Base-by-base conservation (phyloP, 2,797 vertebrate species). In the Chelmon rostratus region DNA sequence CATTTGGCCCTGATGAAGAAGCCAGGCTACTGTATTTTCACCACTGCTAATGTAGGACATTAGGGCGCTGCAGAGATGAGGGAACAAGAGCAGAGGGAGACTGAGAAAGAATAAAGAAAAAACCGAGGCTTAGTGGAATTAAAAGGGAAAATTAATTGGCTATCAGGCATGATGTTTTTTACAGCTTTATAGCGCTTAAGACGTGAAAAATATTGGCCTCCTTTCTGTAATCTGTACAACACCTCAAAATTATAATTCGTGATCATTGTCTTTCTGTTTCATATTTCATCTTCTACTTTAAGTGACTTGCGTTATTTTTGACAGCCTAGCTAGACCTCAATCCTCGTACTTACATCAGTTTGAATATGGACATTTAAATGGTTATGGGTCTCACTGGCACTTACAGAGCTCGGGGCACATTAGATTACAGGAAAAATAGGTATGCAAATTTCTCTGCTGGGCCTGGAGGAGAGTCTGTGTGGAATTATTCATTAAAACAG, bases 401-500 rank as follows among this genome's bases (percentile, higher is more conserved):
- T 83, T 53, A 58, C n/a, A 76, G 42, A 77, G 77, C 76, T 72
- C 57, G 54, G 67, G 78, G 77, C 78, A 64, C 56, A 82, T 61
- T 72, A 75, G 77, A 80, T 79, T 81, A 83, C 81, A 70, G 54
- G 63, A 69, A 76, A 86, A 83, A 82, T 80, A 50, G 52, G 50
- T 82, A 78, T 84, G 79, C 68, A 88, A 57, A 91, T 89, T 68
- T 61, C 18, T 66, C 56, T 52, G 2, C 53, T 62, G 31, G 79
- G 81, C 88, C 87, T 82, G 64, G 44, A 86, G 82, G 78, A 81
- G 15, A 77, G 78, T 80, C 82, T 89, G 82, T 79, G 68, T 85
- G 82, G 88, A 88, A 92, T 91, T 82, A 87, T 91, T 91, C 68
- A 89, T 91, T 81, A 76, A 68, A 79, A 69, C 28, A 31, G 19